Conservation (phyloP, 2,113 vertebrate species). For the Ciconia stormi region DNA sequence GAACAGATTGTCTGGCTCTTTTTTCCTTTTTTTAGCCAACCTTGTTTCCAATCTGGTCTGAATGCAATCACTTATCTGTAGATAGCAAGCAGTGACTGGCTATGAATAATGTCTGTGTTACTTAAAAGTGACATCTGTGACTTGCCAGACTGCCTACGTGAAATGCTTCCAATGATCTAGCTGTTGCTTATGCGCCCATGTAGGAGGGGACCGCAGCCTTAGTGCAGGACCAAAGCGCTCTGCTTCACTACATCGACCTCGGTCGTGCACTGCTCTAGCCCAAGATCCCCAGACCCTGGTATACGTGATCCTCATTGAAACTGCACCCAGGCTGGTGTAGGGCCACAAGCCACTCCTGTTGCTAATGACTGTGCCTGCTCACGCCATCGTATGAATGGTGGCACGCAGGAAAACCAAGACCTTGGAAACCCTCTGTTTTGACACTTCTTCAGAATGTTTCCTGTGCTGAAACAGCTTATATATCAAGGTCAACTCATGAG, state of each 20-base stretch:
- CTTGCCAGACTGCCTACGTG: constrained; percentile 65
- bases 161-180: constrained; percentile 35
- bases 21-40: not conserved
- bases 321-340: accelerated
- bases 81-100: constrained; percentile 52
- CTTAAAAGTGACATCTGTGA: constrained; percentile 60
- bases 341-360: not conserved
- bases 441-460: not conserved
- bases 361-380: not conserved
- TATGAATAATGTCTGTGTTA: constrained; percentile 64
- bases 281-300: not conserved
- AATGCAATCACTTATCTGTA: constrained; percentile 53
- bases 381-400: accelerated
- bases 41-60: constrained; percentile 61
- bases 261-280: not conserved
- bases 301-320: accelerated
- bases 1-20: constrained; percentile 48
- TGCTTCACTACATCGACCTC: not conserved
- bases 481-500: not conserved
- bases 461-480: not conserved
- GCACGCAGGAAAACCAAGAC: not conserved
- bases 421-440: not conserved
- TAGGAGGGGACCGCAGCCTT: not conserved
- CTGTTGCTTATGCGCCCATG: not conserved
- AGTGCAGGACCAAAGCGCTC: not conserved